phyloP scores from a whole-genome alignment of 2,113 vertebrate genomes.

The Trachemys scripta region DNA sequence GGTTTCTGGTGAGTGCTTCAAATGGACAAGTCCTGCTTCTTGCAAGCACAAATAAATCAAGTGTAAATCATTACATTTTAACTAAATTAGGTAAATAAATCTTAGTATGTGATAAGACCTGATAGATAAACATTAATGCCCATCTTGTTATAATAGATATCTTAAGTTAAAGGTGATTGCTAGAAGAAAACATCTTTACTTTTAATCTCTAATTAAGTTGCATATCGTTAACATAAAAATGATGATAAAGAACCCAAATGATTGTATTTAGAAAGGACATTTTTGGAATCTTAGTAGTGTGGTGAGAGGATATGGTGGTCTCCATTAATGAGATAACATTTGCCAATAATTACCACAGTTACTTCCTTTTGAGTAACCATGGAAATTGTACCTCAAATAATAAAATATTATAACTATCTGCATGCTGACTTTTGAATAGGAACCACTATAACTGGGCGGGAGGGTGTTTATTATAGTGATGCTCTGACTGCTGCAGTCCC shows the following conservation, averaged over 20 bases:
- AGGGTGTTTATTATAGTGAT: accelerated
- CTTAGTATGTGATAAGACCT: slow-evolving; percentile 2
- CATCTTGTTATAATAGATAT: neutral
- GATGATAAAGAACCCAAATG: neutral
- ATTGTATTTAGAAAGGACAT: neutral
- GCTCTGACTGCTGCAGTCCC: neutral
- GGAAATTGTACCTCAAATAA: neutral
- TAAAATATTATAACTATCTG: accelerated
- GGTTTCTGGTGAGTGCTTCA: slow-evolving; percentile 45
- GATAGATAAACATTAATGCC: neutral
- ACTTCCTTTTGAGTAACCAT: neutral
- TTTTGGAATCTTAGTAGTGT: neutral
- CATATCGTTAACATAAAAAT: neutral
- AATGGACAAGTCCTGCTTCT: slow-evolving; percentile 34
- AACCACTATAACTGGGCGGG: accelerated
- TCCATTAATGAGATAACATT: neutral
- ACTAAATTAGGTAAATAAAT: slow-evolving; percentile 46
- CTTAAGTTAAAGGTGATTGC: neutral
- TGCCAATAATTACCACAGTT: neutral
- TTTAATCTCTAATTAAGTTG: neutral
- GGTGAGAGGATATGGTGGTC: neutral
- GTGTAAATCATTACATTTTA: slow-evolving; percentile 45
- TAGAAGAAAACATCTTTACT: neutral
- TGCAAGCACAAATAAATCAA: slow-evolving; percentile 63
- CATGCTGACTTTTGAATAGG: neutral